Conservation (phyloP, 2,797 vertebrate genomes). For the Rhinella marina region DNA sequence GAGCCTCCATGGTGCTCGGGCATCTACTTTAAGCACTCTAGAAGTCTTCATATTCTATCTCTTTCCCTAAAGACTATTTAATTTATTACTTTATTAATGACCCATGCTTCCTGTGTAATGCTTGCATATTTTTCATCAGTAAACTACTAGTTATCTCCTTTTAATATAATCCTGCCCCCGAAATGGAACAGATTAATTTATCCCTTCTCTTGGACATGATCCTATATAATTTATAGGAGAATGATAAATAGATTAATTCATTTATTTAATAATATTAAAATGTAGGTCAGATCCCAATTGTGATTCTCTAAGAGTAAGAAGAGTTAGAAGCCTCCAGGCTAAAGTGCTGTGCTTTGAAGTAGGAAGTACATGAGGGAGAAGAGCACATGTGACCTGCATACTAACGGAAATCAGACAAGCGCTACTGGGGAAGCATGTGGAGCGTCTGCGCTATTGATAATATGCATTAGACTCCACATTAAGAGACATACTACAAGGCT, state of each 20-base stretch:
- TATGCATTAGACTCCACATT: not conserved
- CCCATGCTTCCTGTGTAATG: not conserved
- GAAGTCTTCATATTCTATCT: not conserved
- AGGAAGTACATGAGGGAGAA: slow-evolving; percentile 32
- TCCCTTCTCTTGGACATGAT: not conserved
- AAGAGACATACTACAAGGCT: not conserved
- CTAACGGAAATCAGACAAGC: not conserved
- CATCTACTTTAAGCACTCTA: not conserved
- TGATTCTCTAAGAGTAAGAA: slow-evolving; percentile 47
- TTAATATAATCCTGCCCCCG: not conserved
- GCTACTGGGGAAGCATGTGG: not conserved
- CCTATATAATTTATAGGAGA: slow-evolving; percentile 25
- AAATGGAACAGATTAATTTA: not conserved
- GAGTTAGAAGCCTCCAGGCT: slow-evolving; percentile 35
- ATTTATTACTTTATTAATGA: not conserved
- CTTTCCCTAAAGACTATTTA: slow-evolving; percentile 3
- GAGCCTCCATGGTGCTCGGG: not conserved
- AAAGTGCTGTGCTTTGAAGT: slow-evolving; percentile 52
- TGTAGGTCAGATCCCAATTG: slow-evolving; percentile 60
- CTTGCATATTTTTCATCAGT: not conserved
- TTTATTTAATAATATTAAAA: slow-evolving; percentile 47
- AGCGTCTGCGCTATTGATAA: not conserved
- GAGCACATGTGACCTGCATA: slow-evolving; percentile 32
- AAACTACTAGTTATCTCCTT: not conserved
- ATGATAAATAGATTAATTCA: slow-evolving; percentile 41